Evolutionary conservation across 2,888 invertebrate species (phyloP).

Genomic region (Malthinus seriepunctatus): DNA sequence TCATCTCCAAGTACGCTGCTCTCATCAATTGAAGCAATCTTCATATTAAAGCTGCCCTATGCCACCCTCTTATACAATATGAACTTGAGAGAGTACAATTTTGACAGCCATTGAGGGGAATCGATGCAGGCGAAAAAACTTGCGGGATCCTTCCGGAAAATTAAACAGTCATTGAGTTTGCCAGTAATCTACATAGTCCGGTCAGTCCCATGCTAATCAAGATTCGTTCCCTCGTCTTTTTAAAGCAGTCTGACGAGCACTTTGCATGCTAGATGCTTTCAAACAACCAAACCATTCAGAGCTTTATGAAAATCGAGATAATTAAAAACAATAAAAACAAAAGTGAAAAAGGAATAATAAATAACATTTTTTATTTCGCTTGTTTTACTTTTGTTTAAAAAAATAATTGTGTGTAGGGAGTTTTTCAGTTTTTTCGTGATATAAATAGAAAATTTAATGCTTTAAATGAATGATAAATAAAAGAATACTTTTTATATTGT

Average conservation of each 20-base stretch:
- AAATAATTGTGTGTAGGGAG: too few species aligned
- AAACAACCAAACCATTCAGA: conserved; percentile 17
- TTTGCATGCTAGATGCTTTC: conserved; percentile 27
- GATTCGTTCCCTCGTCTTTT: conserved; percentile 30
- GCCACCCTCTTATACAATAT: conserved; percentile 45
- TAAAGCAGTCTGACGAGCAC: conserved; percentile 34
- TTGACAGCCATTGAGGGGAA: conserved; percentile 48
- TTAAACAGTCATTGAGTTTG: conserved; percentile 44
- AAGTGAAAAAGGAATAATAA: too few species aligned
- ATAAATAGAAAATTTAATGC: too few species aligned
- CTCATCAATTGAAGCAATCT: conserved; percentile 54
- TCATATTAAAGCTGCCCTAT: conserved; percentile 52
- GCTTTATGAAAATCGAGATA: conserved; percentile 24
- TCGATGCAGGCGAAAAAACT: conserved; percentile 36
- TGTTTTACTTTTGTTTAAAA: neutral
- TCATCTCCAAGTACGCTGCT: conserved; percentile 46
- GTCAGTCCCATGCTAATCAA: conserved; percentile 42
- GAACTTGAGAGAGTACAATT: conserved; percentile 51
- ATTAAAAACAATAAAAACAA: conserved; percentile 17
- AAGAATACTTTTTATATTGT: neutral
- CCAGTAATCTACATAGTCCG: conserved; percentile 43
- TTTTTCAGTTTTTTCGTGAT: too few species aligned
- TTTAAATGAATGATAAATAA: too few species aligned
- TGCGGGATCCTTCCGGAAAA: conserved; percentile 47
- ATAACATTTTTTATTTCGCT: neutral